phyloP scores from a whole-genome alignment of 1,140 invertebrate genomes.

The Aphaenogaster floridana region DNA sequence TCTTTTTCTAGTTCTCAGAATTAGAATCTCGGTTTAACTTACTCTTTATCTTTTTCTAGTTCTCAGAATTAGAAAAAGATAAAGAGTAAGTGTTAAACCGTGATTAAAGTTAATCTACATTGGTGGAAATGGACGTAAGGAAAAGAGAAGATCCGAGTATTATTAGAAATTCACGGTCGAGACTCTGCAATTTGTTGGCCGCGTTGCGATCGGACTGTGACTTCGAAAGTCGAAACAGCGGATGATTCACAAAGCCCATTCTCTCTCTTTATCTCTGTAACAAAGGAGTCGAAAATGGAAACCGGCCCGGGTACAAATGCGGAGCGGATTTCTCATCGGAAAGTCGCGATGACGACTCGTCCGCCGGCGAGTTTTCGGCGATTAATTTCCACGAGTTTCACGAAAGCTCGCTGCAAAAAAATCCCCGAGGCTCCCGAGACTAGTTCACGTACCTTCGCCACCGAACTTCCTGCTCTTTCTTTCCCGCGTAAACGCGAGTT shows the following conservation, averaged over 20 bases:
- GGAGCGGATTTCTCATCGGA: neutral
- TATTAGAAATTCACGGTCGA: conserved; percentile 15
- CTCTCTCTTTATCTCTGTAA: neutral
- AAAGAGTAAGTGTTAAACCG: too few species aligned
- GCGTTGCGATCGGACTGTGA: conserved; percentile 4
- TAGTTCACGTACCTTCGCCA: conserved; percentile 15
- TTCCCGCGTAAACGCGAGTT: conserved; percentile 67
- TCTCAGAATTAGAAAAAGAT: too few species aligned
- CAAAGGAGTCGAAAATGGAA: conserved; percentile 54
- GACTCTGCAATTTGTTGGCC: neutral
- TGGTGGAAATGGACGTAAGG: too few species aligned
- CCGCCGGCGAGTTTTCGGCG: neutral
- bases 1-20: too few species aligned
- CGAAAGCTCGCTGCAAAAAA: neutral
- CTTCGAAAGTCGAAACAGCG: conserved; percentile 8
- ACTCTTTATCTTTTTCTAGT: too few species aligned
- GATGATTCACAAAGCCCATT: conserved; percentile 20
- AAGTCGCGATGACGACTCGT: neutral
- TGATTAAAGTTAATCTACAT: too few species aligned
- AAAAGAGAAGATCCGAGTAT: neutral
- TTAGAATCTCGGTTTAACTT: too few species aligned
- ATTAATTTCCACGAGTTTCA: neutral
- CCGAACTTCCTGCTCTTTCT: conserved; percentile 65
- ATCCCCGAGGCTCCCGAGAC: neutral
- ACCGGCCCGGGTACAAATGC: neutral